These are phyloP conservation scores for Macaca nemestrina DNA, from an alignment of 2,113 vertebrate genomes.

Conservation along the genomic window DNA sequence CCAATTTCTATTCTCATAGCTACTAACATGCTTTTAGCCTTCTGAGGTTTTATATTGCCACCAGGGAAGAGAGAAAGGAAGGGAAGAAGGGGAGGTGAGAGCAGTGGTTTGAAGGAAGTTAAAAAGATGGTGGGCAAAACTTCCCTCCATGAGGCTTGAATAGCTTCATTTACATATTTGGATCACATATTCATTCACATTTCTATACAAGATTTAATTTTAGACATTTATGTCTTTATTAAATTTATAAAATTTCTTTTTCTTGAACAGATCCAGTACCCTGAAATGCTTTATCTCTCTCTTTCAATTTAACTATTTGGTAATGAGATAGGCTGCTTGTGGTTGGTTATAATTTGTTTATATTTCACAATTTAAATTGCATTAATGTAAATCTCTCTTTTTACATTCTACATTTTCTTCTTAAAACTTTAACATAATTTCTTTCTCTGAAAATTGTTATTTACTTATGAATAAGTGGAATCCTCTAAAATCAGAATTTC, in stretches of 20 bases:
- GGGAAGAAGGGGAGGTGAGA: background rate
- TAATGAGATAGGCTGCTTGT: background rate
- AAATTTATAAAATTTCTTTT: background rate
- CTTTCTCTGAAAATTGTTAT: conserved; percentile 1
- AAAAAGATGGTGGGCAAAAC: background rate
- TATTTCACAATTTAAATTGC: background rate
- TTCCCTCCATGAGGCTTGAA: background rate
- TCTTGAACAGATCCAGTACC: background rate
- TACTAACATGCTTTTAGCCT: background rate
- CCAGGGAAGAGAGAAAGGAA: background rate
- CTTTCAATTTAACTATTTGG: background rate
- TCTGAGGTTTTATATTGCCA: background rate
- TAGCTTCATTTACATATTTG: background rate
- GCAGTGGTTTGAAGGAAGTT: background rate
- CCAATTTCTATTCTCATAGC: background rate
- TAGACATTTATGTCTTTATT: background rate
- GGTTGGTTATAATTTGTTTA: background rate
- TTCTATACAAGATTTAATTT: background rate
- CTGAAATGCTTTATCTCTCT: background rate
- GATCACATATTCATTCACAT: background rate
- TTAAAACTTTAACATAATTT: background rate
- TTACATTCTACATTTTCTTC: background rate
- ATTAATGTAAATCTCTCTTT: background rate
- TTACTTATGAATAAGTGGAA: background rate
- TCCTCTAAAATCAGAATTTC: background rate